phyloP scores from a whole-genome alignment of 2,888 invertebrate species.

The Drosophila infuscata region DNA sequence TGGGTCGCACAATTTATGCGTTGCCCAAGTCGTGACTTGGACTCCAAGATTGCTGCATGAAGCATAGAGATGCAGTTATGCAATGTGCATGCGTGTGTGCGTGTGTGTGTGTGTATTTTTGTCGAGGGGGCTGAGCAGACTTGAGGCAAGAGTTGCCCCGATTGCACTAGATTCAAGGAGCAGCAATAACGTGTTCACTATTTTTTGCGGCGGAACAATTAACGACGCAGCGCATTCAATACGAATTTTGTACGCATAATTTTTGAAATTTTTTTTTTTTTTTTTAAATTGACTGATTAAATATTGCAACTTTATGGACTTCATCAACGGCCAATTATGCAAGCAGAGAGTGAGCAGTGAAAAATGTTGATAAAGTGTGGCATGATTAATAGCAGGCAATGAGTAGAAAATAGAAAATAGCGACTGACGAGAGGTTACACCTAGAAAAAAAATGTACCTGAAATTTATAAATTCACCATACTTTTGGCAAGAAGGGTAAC shows the following conservation, averaged over 20 bases:
- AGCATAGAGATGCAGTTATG: slow-evolving; percentile 41
- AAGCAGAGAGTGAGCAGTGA: background rate
- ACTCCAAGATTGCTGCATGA: slow-evolving; percentile 25
- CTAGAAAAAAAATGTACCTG: background rate
- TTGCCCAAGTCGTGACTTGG: slow-evolving; percentile 70
- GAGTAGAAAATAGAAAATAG: background rate
- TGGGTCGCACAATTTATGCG: slow-evolving; percentile 77
- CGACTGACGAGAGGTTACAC: background rate
- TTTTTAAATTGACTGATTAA: background rate
- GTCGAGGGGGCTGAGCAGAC: slow-evolving; percentile 15
- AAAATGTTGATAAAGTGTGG: background rate
- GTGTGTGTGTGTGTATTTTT: slow-evolving; percentile 4
- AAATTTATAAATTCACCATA: background rate
- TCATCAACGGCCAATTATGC: background rate
- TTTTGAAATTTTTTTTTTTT: background rate
- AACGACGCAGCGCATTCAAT: slow-evolving; percentile 20
- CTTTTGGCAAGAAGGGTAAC: background rate
- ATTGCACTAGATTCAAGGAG: slow-evolving; percentile 43
- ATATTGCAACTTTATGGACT: background rate
- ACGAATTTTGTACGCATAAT: background rate
- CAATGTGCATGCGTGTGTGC: slow-evolving; percentile 35
- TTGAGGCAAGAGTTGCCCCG: slow-evolving; percentile 57
- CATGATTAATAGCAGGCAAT: background rate
- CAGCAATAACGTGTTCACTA: slow-evolving; percentile 45
- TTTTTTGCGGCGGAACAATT: slow-evolving; percentile 52